phyloP scores from a whole-genome alignment of 2,797 vertebrate genomes.

The Phataginus tetradactyla region DNA sequence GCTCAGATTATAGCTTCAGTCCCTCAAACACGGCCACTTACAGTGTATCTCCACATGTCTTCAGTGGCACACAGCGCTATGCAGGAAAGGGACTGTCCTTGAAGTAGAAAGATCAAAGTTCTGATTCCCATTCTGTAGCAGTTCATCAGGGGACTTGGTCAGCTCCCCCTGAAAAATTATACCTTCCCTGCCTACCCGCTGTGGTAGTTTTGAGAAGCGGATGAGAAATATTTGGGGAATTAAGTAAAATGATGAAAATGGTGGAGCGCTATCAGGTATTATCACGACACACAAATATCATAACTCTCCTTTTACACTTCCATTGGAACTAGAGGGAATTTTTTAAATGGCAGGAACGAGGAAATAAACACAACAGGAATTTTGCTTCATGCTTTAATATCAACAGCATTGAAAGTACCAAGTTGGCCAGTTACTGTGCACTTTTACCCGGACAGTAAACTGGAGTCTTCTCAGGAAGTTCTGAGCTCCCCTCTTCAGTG shows the following conservation, averaged over 20 bases:
- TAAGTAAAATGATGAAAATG: constrained; percentile 46
- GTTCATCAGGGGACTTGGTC: constrained; percentile 14
- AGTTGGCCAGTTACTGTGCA: constrained; percentile 22
- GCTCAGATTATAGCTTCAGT: constrained; percentile 70
- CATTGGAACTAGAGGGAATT: constrained; percentile 42
- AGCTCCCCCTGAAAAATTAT: constrained; percentile 28
- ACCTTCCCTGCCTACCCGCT: background rate
- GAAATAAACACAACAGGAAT: constrained; percentile 56
- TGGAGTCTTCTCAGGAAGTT: constrained; percentile 29
- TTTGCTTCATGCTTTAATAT: constrained; percentile 56
- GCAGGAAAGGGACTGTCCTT: constrained; percentile 11
- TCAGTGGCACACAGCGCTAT: background rate
- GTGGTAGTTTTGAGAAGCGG: background rate
- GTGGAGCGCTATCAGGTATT: background rate
- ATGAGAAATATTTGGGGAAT: constrained; percentile 46
- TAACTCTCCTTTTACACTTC: constrained; percentile 48
- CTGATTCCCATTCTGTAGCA: background rate
- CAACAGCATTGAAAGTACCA: background rate
- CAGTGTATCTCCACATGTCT: constrained; percentile 43
- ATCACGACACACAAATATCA: background rate
- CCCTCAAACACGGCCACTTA: constrained; percentile 52
- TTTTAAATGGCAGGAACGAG: constrained; percentile 56
- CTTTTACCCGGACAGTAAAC: constrained; percentile 18
- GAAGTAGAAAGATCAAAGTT: constrained; percentile 9
- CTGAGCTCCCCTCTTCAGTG: background rate